Evolutionary conservation across 2,113 vertebrate genomes (phyloP).

Genomic region (Penelope pileata): DNA sequence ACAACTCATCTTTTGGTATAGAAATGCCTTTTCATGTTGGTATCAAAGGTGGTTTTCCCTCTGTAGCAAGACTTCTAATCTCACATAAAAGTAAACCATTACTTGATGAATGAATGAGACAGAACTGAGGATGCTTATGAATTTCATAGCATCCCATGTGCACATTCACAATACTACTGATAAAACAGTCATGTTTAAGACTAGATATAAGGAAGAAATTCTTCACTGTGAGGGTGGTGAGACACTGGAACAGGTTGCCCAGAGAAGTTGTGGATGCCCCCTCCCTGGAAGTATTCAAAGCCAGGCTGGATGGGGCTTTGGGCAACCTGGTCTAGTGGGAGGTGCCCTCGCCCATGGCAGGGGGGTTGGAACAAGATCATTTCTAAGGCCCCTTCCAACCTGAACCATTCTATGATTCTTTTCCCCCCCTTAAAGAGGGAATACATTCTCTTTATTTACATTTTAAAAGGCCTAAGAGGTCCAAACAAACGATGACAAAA

Average conservation of each 20-base stretch:
- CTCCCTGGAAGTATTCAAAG: too few species aligned
- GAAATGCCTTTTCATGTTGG: constrained; percentile 85
- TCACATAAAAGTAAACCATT: constrained; percentile 62
- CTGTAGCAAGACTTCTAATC: constrained; percentile 59
- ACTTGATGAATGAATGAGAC: constrained; percentile 40
- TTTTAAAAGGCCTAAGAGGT: background rate
- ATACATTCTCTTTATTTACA: background rate
- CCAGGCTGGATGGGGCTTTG: too few species aligned
- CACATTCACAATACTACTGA: background rate
- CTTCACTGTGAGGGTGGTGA: too few species aligned
- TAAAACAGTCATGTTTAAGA: constrained; percentile 4
- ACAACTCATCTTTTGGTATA: constrained; percentile 81
- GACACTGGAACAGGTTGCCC: too few species aligned
- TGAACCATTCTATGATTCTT: too few species aligned
- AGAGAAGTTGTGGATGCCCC: too few species aligned
- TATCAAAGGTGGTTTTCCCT: constrained; percentile 81
- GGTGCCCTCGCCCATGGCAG: too few species aligned
- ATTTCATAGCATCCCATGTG: background rate
- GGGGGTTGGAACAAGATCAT: too few species aligned
- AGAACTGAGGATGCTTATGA: constrained; percentile 20
- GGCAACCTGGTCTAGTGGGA: too few species aligned
- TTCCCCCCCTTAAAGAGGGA: background rate
- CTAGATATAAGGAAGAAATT: too few species aligned
- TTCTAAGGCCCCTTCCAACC: too few species aligned
- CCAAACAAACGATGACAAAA: background rate